Percentiles rank a stretch among this genome's conserved stretches.
These are phyloP conservation scores for Asarcornis scutulata DNA, from an alignment of 2,113 vertebrate genomes.

Conservation along the genomic window DNA sequence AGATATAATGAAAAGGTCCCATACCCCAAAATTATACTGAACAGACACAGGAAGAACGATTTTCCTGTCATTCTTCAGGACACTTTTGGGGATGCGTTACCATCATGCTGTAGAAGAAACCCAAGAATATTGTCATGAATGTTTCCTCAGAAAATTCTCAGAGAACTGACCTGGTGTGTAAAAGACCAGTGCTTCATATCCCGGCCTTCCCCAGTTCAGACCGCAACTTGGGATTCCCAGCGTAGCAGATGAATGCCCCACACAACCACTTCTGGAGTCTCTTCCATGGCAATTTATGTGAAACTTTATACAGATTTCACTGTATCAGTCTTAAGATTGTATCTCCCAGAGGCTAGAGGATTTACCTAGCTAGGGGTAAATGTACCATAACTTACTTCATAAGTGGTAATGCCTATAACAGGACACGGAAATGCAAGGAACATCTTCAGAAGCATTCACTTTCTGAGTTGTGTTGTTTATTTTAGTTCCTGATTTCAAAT, in stretches of 20 bases:
- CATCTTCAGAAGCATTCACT: background rate
- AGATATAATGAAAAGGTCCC: background rate
- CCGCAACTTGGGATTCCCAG: background rate
- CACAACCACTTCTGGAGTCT: background rate
- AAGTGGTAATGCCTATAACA: background rate
- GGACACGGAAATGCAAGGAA: background rate
- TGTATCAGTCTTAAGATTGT: background rate
- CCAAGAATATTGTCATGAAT: background rate
- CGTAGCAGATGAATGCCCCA: background rate
- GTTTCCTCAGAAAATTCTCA: background rate
- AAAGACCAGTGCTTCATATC: background rate
- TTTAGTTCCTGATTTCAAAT: constrained; percentile 10
- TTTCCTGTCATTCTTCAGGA: background rate
- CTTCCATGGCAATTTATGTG: background rate
- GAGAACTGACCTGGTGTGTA: background rate
- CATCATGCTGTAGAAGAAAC: background rate
- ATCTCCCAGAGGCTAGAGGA: background rate
- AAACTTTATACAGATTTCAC: background rate
- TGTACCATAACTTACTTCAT: background rate
- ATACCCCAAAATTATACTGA: background rate
- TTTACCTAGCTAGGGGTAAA: background rate
- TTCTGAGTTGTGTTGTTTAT: background rate
- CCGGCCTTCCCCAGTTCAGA: background rate
- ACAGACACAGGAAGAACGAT: background rate
- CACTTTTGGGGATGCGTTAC: background rate